phyloP scores from a whole-genome alignment of 2,888 invertebrate genomes.

The Antitype chi region DNA sequence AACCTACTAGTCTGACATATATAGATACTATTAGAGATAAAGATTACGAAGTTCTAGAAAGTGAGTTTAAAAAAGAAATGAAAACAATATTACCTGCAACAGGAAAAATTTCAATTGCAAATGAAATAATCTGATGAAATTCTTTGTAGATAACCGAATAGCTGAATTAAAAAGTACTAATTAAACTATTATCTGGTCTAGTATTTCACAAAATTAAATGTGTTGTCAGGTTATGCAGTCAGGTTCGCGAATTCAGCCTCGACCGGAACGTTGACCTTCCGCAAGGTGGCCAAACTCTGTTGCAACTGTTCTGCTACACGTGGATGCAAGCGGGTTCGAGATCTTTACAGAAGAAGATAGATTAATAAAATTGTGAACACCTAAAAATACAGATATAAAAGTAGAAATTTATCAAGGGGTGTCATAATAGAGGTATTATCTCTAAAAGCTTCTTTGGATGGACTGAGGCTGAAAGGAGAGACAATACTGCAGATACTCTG shows the following conservation, averaged over 20 bases:
- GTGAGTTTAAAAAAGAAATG: too few species aligned
- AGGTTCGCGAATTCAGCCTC: not conserved
- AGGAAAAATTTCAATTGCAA: not conserved
- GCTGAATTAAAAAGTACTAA: not conserved
- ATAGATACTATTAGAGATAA: too few species aligned
- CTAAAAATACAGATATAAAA: too few species aligned
- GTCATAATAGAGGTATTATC: too few species aligned
- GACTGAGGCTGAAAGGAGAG: too few species aligned
- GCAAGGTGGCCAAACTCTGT: not conserved
- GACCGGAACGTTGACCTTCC: constrained; percentile 9
- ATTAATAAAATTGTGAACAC: not conserved
- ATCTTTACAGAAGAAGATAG: not conserved
- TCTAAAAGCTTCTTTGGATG: too few species aligned
- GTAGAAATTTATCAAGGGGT: too few species aligned
- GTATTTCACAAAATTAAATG: not conserved
- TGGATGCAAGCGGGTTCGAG: constrained; percentile 4
- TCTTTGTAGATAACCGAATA: not conserved
- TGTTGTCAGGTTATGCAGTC: not conserved
- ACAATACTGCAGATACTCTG: too few species aligned
- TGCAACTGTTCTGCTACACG: constrained; percentile 10
- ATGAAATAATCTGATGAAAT: not conserved
- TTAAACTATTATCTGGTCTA: not conserved
- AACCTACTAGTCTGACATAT: too few species aligned
- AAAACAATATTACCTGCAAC: not conserved
- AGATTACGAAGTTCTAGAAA: not conserved